A percentile compares a stretch with the other conserved stretches of the same genome.
phyloP scores from a whole-genome alignment of 92 coral and sea anemone genomes.

The Heteractis magnifica region DNA sequence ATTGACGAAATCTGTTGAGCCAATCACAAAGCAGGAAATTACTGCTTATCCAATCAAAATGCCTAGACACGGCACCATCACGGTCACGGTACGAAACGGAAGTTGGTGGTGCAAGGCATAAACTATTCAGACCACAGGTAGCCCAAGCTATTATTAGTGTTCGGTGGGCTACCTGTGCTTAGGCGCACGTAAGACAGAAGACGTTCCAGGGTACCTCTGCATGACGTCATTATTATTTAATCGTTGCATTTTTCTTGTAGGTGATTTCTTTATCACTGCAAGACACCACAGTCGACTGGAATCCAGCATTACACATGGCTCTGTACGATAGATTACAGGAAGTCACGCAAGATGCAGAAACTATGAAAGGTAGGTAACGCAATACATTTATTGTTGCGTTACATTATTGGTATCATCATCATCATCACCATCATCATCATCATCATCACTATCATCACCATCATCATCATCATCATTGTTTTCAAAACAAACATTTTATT shows the following conservation, averaged over 20 bases:
- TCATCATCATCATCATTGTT: neutral
- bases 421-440: no score
- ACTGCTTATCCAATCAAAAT: no score
- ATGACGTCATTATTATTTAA: neutral
- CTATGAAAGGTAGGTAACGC: slow-evolving; percentile 54
- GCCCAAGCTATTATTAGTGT: neutral
- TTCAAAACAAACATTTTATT: neutral
- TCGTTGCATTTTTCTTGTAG: slow-evolving; percentile 14
- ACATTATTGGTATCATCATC: neutral
- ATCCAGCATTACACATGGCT: slow-evolving; percentile 88
- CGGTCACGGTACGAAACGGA: no score
- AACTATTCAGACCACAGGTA: neutral
- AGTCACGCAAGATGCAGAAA: slow-evolving; percentile 68
- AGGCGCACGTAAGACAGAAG: neutral
- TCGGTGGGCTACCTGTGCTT: neutral
- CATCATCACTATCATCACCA: no score
- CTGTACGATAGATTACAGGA: slow-evolving; percentile 86
- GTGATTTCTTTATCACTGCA: slow-evolving; percentile 54
- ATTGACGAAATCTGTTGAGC: no score
- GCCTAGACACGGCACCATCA: no score
- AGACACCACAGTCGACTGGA: slow-evolving; percentile 71
- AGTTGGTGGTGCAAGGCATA: neutral
- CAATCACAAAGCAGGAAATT: no score
- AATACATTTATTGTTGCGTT: neutral
- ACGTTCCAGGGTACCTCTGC: neutral